Conservation (phyloP, 2,888 invertebrate species). For the Melieria crassipennis region DNA sequence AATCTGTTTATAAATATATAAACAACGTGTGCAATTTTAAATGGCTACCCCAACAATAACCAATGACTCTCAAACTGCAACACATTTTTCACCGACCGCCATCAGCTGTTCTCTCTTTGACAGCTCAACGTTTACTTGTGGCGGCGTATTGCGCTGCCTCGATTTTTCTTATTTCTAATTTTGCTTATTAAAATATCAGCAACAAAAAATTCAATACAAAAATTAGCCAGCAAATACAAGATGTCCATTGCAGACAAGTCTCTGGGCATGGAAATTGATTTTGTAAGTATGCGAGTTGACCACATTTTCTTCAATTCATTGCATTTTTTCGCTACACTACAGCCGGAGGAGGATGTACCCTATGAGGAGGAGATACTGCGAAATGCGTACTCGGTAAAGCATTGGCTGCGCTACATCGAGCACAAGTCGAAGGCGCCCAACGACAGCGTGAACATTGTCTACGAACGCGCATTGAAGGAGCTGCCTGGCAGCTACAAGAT, state of each 20-base stretch:
- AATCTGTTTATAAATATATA: no score
- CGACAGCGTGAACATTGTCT: slow-evolving; percentile 87
- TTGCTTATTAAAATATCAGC: not conserved
- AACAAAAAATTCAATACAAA: not conserved
- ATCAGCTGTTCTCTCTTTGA: not conserved
- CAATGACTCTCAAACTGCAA: not conserved
- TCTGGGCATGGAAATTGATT: slow-evolving; percentile 43
- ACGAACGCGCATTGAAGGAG: slow-evolving; percentile 95
- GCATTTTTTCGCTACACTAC: slow-evolving; percentile 48
- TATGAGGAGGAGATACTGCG: slow-evolving; percentile 98
- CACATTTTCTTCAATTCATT: not conserved
- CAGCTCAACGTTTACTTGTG: slow-evolving; percentile 25
- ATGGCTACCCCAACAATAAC: not conserved
- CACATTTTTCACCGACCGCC: no score
- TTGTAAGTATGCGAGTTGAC: slow-evolving; percentile 38
- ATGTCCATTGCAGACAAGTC: slow-evolving; percentile 29
- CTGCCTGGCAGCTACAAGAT: slow-evolving; percentile 98
- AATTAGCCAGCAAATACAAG: not conserved
- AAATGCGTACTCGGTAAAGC: slow-evolving; percentile 97
- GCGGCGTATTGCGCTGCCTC: not conserved
- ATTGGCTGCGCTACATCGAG: slow-evolving; percentile 98
- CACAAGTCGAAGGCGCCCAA: slow-evolving; percentile 89
- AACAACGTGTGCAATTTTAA: no score
- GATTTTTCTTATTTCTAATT: not conserved
- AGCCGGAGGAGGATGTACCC: slow-evolving; percentile 94